Base-by-base conservation (phyloP, 2,113 vertebrate genomes). In the Rhabdomys dilectus region DNA sequence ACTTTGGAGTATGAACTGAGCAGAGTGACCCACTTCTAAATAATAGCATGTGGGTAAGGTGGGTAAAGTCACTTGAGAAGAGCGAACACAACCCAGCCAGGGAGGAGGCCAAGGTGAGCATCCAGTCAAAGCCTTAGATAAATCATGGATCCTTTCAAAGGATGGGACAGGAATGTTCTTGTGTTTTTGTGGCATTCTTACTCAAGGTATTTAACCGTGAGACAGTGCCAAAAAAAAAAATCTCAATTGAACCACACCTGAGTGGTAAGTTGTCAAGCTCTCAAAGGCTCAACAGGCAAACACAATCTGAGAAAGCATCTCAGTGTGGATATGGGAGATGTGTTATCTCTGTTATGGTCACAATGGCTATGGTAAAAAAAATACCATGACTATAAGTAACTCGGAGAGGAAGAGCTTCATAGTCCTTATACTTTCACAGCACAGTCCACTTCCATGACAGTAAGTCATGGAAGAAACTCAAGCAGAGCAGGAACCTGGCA, bases 61-160 rank as follows among this genome's bases (percentile, higher is more conserved):
- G 24, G 19, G n/a, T 17, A 15, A 42, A 84, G 51, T 10, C 12
- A 68, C 0, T 15, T 16, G 9, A 42, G 26, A 85, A 66, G 73
- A 34, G 4, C 24, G 31, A n/a, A 88, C 4, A 17, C 51, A 5
- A 19, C 68, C 10, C 15, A 17, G 1, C 58, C 0, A n/a, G 26
- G 60, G 31, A 58, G 9, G 16, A 4, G 68, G 19, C 34, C 10
- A 62, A 21, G 64, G 29, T 73, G 16, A 77, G 9, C 53, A 2
- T 29, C n/a, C 34, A 60, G 1, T 0, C 2, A 21, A 21, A 13
- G 36, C 34, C 58, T 56, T 2, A 2, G 0, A 7, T 36, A 26
- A 64, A 34, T 16, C 21, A 22, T 21, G 29, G 21, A 21, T 17
- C n/a, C 5, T 48, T 45, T 39, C 15, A 6, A 19, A 26, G 0